Conservation (phyloP, 1,140 invertebrate species). For the Ptiloglossa arizonensis region DNA sequence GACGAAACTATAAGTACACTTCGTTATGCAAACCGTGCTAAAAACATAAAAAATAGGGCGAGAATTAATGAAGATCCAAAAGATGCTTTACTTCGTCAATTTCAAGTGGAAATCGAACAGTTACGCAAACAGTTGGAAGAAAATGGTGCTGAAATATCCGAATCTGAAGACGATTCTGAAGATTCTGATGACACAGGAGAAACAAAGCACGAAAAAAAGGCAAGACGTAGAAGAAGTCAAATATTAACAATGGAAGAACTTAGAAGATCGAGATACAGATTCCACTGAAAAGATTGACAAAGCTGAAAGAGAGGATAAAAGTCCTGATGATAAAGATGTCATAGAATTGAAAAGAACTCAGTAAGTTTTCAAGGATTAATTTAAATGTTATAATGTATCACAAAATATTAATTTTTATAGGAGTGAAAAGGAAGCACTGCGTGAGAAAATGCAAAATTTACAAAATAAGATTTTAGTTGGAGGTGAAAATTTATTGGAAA, state of each 20-base stretch:
- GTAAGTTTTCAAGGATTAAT: slow-evolving; percentile 64
- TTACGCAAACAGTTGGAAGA: slow-evolving; percentile 92
- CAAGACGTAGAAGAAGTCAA: slow-evolving; percentile 72
- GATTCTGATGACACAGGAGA: slow-evolving; percentile 72
- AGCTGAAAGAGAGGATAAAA: slow-evolving; percentile 77
- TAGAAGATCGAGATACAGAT: slow-evolving; percentile 69
- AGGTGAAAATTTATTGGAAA: slow-evolving; percentile 98
- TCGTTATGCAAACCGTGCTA: slow-evolving; percentile 97
- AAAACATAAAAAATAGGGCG: slow-evolving; percentile 98
- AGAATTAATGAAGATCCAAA: slow-evolving; percentile 99
- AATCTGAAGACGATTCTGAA: slow-evolving; percentile 75
- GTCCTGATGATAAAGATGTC: slow-evolving; percentile 76
- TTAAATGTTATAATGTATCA: neutral
- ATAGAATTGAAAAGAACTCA: slow-evolving; percentile 80
- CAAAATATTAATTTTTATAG: slow-evolving; percentile 73
- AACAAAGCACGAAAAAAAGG: slow-evolving; percentile 67
- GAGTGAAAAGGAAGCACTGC: slow-evolving; percentile 89
- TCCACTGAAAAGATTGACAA: slow-evolving; percentile 75
- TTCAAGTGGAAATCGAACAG: slow-evolving; percentile 98
- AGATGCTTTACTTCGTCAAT: slow-evolving; percentile 96
- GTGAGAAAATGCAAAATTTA: slow-evolving; percentile 93
- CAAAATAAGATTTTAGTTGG: slow-evolving; percentile 98
- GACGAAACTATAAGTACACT: slow-evolving; percentile 98
- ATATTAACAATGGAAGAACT: slow-evolving; percentile 76
- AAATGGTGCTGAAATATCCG: slow-evolving; percentile 76